phyloP scores from a whole-genome alignment of 1,140 invertebrate species.

The Euura lappo region DNA sequence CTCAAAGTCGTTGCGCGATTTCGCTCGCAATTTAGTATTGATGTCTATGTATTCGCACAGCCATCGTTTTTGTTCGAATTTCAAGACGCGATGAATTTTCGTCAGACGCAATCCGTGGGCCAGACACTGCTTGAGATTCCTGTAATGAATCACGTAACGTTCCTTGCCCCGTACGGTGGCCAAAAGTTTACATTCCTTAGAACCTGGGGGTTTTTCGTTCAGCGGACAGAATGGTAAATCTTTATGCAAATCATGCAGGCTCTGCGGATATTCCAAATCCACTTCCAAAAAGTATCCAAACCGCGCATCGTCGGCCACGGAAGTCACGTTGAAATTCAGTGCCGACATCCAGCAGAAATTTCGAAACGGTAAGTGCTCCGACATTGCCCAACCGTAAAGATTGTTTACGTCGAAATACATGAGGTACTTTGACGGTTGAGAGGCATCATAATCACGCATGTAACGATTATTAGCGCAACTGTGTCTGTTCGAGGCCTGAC shows the following conservation, averaged over 20 bases:
- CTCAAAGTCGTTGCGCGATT: conserved; percentile 35
- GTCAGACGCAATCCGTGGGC: conserved; percentile 42
- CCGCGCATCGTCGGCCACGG: conserved; percentile 16
- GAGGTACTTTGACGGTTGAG: too few species aligned
- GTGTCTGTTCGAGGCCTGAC: too few species aligned
- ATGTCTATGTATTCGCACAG: conserved; percentile 50
- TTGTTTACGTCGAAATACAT: conserved; percentile 62
- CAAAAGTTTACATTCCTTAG: conserved; percentile 29
- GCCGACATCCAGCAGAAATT: conserved; percentile 53
- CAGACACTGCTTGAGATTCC: conserved; percentile 43
- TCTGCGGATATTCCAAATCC: conserved; percentile 22
- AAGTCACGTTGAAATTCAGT: too few species aligned
- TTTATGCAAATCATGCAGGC: conserved; percentile 26
- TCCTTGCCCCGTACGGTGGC: conserved; percentile 33
- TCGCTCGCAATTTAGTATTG: conserved; percentile 43
- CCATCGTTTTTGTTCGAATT: conserved; percentile 49
- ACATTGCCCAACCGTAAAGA: conserved; percentile 62
- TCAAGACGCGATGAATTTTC: conserved; percentile 45
- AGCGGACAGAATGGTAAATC: conserved; percentile 41
- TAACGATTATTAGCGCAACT: too few species aligned
- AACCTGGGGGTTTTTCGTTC: conserved; percentile 19
- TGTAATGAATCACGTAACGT: conserved; percentile 51
- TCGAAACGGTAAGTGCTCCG: conserved; percentile 46
- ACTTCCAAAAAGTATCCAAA: conserved; percentile 17
- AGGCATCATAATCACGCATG: too few species aligned